These are phyloP conservation scores for Apolygus lucorum DNA, from an alignment of 1,140 invertebrate genomes.

Conservation along the genomic window DNA sequence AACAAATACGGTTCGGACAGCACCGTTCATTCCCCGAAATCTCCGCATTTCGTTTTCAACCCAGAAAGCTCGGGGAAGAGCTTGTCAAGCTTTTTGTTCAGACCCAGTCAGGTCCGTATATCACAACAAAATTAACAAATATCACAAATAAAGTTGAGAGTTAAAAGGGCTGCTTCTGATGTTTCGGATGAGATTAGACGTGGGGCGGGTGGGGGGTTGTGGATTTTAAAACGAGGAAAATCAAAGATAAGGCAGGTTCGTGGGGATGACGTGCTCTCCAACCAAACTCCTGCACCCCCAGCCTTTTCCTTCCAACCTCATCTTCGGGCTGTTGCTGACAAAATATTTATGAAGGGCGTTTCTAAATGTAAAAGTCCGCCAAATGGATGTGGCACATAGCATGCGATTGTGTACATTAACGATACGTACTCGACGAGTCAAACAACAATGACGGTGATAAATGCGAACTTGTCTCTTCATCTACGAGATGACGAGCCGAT, in stretches of 20 bases:
- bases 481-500: no score
- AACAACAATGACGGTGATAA: no score
- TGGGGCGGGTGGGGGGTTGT: no score
- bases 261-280: neutral
- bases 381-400: no score
- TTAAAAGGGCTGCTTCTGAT: neutral
- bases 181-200: neutral
- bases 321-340: no score
- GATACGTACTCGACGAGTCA: no score
- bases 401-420: no score
- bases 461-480: no score
- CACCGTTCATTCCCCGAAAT: neutral
- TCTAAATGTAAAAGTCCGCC: no score
- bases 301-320: neutral
- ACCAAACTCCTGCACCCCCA: neutral
- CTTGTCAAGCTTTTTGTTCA: neutral
- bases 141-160: conserved; percentile 1
- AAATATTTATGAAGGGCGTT: no score
- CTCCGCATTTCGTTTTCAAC: neutral
- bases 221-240: neutral
- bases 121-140: neutral
- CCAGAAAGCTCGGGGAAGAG: neutral
- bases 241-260: conserved; percentile 1
- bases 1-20: no score
- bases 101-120: neutral